These are phyloP conservation scores for Rhinoptilus africanus DNA, from an alignment of 2,113 vertebrate species.

Conservation along the genomic window DNA sequence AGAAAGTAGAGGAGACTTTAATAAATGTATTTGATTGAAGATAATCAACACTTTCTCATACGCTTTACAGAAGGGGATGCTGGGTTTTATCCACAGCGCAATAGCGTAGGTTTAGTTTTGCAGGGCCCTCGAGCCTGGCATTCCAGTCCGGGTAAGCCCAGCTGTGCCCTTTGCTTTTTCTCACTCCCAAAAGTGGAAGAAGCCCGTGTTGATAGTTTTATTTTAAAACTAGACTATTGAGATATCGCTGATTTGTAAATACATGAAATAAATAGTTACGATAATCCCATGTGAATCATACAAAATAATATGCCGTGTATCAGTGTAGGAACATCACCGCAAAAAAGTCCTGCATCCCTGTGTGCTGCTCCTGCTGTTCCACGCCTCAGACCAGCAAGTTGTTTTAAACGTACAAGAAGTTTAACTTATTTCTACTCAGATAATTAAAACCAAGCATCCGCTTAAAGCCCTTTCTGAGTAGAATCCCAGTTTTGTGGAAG, in stretches of 20 bases:
- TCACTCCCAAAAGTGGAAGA: not conserved
- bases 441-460: not conserved
- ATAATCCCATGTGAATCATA: not conserved
- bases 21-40: not conserved
- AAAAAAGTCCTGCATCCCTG: not conserved
- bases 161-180: not conserved
- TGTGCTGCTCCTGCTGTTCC: not conserved
- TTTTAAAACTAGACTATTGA: not conserved
- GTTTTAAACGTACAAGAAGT: not conserved
- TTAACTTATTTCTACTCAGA: not conserved
- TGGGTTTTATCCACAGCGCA: not conserved
- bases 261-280: not conserved
- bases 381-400: not conserved
- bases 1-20: not conserved
- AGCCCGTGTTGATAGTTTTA: not conserved
- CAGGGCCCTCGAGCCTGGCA: not conserved
- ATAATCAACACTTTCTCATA: not conserved
- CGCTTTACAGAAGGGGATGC: not conserved
- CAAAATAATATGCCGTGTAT: not conserved
- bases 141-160: not conserved
- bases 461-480: not conserved
- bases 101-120: not conserved
- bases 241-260: not conserved
- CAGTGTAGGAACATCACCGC: not conserved
- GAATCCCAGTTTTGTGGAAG: not conserved